Percentiles rank a stretch among this genome's conserved stretches.
Evolutionary conservation across 2,888 invertebrate species (phyloP).

Genomic region (Elysia crispata): DNA sequence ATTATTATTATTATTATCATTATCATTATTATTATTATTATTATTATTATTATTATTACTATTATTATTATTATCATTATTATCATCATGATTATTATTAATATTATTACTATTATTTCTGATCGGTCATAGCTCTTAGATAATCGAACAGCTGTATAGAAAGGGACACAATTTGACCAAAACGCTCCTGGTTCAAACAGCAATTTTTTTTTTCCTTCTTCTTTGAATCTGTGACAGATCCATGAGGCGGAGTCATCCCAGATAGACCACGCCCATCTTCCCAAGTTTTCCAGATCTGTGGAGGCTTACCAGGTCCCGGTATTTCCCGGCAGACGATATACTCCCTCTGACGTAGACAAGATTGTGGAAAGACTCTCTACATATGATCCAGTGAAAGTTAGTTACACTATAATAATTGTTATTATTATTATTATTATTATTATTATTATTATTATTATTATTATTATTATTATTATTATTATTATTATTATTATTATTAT

Average conservation of each 20-base stretch:
- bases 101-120: too few relatives aligned
- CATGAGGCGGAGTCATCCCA: conserved; percentile 38
- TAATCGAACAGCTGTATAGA: too few relatives aligned
- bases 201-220: too few relatives aligned
- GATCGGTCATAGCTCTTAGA: too few relatives aligned
- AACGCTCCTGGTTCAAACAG: too few relatives aligned
- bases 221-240: too few relatives aligned
- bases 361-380: conserved; percentile 50
- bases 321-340: conserved; percentile 47
- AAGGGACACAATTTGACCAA: too few relatives aligned
- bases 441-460: not conserved
- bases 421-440: not conserved
- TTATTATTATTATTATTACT: too few relatives aligned
- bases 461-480: not conserved
- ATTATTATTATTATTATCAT: too few relatives aligned
- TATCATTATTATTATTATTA: too few relatives aligned
- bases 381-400: conserved; percentile 46
- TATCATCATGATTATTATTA: too few relatives aligned
- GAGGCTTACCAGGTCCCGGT: conserved; percentile 46
- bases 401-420: not conserved
- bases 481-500: not conserved
- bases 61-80: too few relatives aligned
- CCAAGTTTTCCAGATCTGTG: conserved; percentile 21
- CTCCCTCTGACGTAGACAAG: conserved; percentile 45
- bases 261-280: conserved; percentile 30